A percentile compares a stretch with the other conserved stretches of the same genome.
These are phyloP conservation scores for Nebria ingens DNA, from an alignment of 1,140 invertebrate species.

Conservation along the genomic window DNA sequence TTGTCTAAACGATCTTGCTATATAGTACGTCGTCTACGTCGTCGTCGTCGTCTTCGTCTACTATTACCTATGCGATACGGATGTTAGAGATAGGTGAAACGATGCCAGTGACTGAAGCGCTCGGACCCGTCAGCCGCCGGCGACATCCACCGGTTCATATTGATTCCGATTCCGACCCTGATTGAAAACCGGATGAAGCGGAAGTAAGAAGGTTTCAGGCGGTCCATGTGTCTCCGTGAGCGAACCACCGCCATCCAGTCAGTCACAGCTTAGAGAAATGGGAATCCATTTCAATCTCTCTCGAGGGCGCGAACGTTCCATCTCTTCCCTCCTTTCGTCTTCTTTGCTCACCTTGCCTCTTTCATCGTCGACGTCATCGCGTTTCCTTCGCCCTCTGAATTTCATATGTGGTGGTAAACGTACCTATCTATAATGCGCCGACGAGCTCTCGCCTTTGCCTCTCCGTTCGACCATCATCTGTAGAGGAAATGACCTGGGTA, in stretches of 20 bases:
- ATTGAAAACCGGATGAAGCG: constrained; percentile 28
- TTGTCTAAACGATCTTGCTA: constrained; percentile 1
- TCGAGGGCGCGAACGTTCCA: not conserved
- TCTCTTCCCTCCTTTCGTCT: not conserved
- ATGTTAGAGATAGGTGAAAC: not conserved
- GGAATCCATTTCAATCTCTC: not conserved
- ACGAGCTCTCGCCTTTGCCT: not conserved
- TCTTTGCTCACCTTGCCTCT: not conserved
- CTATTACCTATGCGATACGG: not conserved
- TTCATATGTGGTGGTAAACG: not conserved
- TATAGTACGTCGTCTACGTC: no score
- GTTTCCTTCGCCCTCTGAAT: not conserved
- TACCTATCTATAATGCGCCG: not conserved
- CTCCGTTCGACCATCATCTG: not conserved
- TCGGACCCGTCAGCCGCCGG: not conserved
- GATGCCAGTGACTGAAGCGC: not conserved
- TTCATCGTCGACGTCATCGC: not conserved
- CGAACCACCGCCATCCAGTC: not conserved
- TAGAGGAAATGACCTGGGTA: not conserved
- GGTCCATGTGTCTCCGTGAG: constrained; percentile 2
- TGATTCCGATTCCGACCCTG: constrained; percentile 23
- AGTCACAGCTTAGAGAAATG: not conserved
- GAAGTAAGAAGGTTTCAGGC: constrained; percentile 26
- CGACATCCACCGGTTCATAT: constrained; percentile 17
- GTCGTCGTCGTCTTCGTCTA: no score